phyloP scores from a whole-genome alignment of 2,113 vertebrate genomes.

The Cheirogaleus medius region DNA sequence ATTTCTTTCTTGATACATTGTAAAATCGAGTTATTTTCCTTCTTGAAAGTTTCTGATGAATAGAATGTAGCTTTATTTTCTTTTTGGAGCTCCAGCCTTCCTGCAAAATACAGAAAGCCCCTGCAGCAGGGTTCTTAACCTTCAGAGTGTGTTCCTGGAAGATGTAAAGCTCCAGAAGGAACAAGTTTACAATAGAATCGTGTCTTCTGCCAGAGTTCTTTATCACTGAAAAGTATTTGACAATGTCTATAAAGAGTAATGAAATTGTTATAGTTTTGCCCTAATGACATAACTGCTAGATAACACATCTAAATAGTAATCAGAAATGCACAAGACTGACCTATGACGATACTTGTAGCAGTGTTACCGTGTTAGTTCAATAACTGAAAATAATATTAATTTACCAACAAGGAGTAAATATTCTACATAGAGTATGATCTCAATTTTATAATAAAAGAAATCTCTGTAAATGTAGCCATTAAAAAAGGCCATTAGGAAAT shows the following conservation, averaged over 20 bases:
- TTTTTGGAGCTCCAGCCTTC: background rate
- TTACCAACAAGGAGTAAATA: background rate
- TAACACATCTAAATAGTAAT: background rate
- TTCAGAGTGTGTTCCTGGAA: background rate
- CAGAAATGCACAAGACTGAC: background rate
- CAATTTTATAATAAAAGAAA: background rate
- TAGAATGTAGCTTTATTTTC: background rate
- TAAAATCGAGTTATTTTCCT: slow-evolving; percentile 15
- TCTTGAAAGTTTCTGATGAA: background rate
- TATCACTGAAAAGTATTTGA: background rate
- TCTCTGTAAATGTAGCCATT: background rate
- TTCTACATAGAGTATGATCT: background rate
- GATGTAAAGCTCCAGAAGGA: background rate
- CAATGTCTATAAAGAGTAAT: background rate
- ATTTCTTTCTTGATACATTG: slow-evolving; percentile 27
- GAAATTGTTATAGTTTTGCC: background rate
- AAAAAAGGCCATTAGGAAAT: background rate
- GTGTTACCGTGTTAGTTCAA: background rate
- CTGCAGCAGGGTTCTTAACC: background rate
- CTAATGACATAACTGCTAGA: background rate
- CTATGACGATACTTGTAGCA: background rate
- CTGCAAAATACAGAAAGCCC: background rate
- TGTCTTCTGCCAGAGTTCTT: background rate
- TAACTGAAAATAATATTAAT: background rate
- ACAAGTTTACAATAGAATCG: background rate